Base-by-base conservation (phyloP, 2,797 vertebrate genomes). In the Heteromormyrus szaboi region DNA sequence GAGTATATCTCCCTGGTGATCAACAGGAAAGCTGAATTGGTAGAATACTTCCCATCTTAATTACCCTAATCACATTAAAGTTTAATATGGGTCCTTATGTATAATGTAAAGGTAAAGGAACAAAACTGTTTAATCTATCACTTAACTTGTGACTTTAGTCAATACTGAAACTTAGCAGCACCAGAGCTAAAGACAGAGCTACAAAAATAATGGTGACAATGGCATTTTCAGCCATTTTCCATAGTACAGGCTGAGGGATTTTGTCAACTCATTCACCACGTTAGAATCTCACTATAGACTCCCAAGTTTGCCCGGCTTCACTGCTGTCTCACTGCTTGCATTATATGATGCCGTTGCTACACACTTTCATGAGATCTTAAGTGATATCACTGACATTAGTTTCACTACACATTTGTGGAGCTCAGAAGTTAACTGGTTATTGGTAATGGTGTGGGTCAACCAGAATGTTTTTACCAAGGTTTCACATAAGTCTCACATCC, bases 1-100 rank as follows among this genome's bases (percentile, higher is more conserved):
- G 94, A 99, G 99, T 99, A 44, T 22, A 7, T 50, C 54, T n/a
- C 41, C 81, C 44, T 50, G 41, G 41, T 84, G 81, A 84, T 22
- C 44, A 25, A 79, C 33, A 79, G 72, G 37, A 79, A 76, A 37
- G 17, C 37, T n/a, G 17, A 79, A 44, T 37, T 79, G 72, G 14
- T 79, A 79, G 4, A 44, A 79, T 79, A 79, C 72, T 44, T 79
- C 19, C 22, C 65, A 68, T 33, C 11, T 68, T 84, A 50, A 48
- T 48, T 84, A 84, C 19, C 46, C 48, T 48, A 22, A 44, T 81
- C 5, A 81, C 44, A 81, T 84, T 84, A 84, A 84, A 50, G 6
- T 84, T 84, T 48, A 48, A 44, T 48, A 84, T 50, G 72, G 14
- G 14, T 8, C 72, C 72, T 44, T 17, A 44, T 79, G 17, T 44